phyloP scores from a whole-genome alignment of 2,797 vertebrate genomes.

The Serranus cabrilla region DNA sequence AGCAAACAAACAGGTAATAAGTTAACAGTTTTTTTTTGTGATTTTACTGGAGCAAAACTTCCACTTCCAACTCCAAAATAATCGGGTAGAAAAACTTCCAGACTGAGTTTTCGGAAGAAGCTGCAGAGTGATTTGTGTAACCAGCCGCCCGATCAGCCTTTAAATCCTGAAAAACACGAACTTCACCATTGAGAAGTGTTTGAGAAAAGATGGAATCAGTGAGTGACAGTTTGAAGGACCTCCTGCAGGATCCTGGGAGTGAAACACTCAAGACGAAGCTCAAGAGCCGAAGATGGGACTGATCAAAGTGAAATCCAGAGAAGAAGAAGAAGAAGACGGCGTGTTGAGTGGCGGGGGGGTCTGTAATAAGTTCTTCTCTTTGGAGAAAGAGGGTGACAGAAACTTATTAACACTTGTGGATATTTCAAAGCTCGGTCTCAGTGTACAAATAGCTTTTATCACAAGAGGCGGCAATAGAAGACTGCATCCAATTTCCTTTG shows the following conservation, averaged over 20 bases:
- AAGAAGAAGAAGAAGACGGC: neutral
- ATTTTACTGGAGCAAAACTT: no score
- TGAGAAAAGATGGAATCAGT: neutral
- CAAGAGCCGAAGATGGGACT: slow-evolving; percentile 6
- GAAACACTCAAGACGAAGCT: neutral
- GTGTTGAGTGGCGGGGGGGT: neutral
- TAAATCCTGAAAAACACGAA: neutral
- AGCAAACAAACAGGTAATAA: no score
- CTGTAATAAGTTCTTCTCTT: neutral
- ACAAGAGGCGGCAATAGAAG: neutral
- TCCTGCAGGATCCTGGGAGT: neutral
- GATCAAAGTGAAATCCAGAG: neutral
- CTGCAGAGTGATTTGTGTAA: no score
- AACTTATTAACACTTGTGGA: neutral
- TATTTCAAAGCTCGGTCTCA: neutral
- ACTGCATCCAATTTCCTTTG: slow-evolving; percentile 9
- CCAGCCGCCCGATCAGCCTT: neutral
- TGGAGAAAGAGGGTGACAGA: neutral
- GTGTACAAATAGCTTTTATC: neutral
- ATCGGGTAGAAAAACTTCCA: no score
- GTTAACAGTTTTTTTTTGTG: no score
- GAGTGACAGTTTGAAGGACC: neutral
- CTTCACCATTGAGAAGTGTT: neutral
- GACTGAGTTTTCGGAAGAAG: no score
- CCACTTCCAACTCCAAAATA: no score